Evolutionary conservation across 2,888 invertebrate species (phyloP).

Genomic region (Eupithecia subumbrata): DNA sequence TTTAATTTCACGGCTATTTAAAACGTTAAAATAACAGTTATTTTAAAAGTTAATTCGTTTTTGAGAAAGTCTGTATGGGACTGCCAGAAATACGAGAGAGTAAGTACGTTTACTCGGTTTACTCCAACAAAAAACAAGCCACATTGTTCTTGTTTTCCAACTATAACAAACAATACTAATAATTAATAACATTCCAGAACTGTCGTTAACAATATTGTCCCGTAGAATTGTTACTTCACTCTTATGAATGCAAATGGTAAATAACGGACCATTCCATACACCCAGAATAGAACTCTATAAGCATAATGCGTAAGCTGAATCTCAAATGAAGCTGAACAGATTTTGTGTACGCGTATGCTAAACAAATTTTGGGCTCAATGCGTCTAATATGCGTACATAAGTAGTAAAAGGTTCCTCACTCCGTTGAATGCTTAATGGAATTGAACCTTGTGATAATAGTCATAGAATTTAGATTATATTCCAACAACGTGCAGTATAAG

Average conservation of each 20-base stretch:
- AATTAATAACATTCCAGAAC: slow-evolving; percentile 42
- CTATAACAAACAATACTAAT: slow-evolving; percentile 37
- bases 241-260: slow-evolving; percentile 44
- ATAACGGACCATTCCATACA: slow-evolving; percentile 22
- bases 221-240: slow-evolving; percentile 41
- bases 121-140: neutral
- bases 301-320: slow-evolving; percentile 10
- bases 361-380: slow-evolving; percentile 42
- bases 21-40: too few relatives aligned
- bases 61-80: too few relatives aligned
- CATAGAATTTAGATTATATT: neutral
- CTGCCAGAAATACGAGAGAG: too few relatives aligned
- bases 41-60: too few relatives aligned
- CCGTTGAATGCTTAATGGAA: neutral
- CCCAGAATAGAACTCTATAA: slow-evolving; percentile 22
- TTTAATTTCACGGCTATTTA: too few relatives aligned
- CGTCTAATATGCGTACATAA: slow-evolving; percentile 38
- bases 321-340: slow-evolving; percentile 26
- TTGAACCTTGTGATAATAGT: slow-evolving; percentile 21
- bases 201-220: slow-evolving; percentile 39
- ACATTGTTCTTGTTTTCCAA: neutral
- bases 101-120: neutral
- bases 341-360: slow-evolving; percentile 40
- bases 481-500: neutral
- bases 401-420: slow-evolving; percentile 3